A percentile compares a stretch with the other conserved stretches of the same genome.
phyloP scores from a whole-genome alignment of 2,888 invertebrate species.

The Noctua janthe region DNA sequence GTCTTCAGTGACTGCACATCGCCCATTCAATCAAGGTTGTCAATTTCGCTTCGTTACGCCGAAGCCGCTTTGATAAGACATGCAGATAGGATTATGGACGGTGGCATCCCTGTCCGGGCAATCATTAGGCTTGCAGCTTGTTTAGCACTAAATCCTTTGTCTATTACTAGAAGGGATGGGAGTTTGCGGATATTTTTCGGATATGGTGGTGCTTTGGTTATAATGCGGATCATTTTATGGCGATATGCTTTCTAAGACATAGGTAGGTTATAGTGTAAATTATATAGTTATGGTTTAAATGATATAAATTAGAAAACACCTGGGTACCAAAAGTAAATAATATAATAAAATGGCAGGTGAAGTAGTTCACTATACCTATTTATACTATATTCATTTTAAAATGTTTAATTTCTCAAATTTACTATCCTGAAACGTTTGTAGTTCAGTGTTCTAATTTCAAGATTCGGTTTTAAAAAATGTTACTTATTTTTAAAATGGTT shows the following conservation, averaged over 20 bases:
- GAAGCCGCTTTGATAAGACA: constrained; percentile 86
- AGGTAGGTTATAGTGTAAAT: no score
- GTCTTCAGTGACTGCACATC: constrained; percentile 61
- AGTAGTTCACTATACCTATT: not conserved
- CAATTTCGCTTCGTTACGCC: constrained; percentile 80
- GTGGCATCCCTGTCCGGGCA: constrained; percentile 73
- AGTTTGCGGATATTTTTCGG: constrained; percentile 38
- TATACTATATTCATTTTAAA: not conserved
- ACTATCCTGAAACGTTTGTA: not conserved
- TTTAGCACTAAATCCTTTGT: constrained; percentile 82
- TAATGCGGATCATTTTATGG: not conserved
- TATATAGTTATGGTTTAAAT: not conserved
- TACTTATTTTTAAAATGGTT: not conserved
- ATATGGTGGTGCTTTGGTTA: not conserved
- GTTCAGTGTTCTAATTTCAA: not conserved
- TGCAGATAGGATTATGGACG: constrained; percentile 82
- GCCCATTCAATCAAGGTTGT: constrained; percentile 78
- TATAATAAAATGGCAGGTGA: not conserved
- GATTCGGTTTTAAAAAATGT: not conserved
- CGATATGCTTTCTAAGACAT: no score
- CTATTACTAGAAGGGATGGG: constrained; percentile 74
- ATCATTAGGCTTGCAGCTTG: constrained; percentile 78
- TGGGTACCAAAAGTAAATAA: not conserved
- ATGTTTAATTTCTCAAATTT: not conserved
- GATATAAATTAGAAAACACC: not conserved